A percentile compares a stretch with the other conserved stretches of the same genome.
Conservation (phyloP, 2,113 vertebrate species). For the Gulo gulo region DNA sequence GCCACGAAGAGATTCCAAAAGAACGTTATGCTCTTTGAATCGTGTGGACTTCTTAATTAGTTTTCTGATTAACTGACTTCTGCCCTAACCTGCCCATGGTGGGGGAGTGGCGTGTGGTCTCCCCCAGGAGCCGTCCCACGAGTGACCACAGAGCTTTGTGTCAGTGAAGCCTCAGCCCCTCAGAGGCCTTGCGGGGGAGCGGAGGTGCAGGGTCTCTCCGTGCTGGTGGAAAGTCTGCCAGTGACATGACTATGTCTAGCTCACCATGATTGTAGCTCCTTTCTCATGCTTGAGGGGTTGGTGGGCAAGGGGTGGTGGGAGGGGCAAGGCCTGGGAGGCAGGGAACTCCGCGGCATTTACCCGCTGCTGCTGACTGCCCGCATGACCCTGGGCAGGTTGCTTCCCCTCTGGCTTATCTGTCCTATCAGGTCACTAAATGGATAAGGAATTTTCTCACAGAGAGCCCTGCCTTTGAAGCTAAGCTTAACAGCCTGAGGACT, state of each 20-base stretch:
- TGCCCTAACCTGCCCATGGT: not conserved
- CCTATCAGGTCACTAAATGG: not conserved
- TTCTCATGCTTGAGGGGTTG: accelerated
- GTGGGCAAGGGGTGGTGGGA: not conserved
- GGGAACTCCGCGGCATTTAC: not conserved
- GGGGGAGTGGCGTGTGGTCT: accelerated
- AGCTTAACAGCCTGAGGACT: not conserved
- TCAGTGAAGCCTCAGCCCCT: not conserved
- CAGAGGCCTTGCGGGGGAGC: not conserved
- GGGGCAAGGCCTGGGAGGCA: not conserved
- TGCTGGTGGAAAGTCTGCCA: not conserved
- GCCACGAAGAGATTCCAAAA: not conserved
- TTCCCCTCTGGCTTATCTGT: not conserved
- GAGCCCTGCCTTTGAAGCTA: not conserved
- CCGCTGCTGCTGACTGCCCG: not conserved
- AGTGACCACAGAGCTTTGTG: not conserved
- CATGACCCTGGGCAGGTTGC: not conserved
- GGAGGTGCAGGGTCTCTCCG: not conserved
- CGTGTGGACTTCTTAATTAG: not conserved
- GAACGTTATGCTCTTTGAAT: not conserved
- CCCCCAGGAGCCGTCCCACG: not conserved
- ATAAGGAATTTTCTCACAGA: not conserved
- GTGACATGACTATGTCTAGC: not conserved
- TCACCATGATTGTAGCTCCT: too few relatives aligned
- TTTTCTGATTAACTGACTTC: not conserved